Evolutionary conservation across 2,113 vertebrate species (phyloP).

Genomic region (Macaca nemestrina): DNA sequence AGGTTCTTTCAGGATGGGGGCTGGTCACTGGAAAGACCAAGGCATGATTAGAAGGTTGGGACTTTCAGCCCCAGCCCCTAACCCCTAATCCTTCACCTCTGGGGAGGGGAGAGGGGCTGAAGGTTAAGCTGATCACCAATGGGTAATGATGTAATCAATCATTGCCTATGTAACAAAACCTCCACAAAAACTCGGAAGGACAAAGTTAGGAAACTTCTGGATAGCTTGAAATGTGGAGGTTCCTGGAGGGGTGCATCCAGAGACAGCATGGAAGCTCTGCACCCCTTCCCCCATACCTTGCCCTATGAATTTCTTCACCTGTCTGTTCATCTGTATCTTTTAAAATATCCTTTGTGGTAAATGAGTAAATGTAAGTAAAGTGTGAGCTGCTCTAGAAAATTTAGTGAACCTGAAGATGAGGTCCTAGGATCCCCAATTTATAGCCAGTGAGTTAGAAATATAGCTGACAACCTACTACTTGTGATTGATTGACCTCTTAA

Average conservation of each 20-base stretch:
- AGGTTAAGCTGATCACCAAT: neutral
- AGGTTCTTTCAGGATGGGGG: neutral
- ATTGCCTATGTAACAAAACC: neutral
- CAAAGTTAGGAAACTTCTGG: neutral
- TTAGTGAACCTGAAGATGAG: neutral
- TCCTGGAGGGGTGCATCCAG: neutral
- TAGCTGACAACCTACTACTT: neutral
- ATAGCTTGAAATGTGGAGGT: neutral
- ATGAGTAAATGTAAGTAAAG: neutral
- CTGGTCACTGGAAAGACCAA: neutral
- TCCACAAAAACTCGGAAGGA: neutral
- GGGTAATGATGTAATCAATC: neutral
- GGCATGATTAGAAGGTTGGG: neutral
- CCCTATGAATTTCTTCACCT: neutral
- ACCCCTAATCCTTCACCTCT: neutral
- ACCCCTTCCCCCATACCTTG: neutral
- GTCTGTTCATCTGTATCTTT: neutral
- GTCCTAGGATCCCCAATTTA: neutral
- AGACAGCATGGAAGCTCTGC: neutral
- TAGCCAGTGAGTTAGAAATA: neutral
- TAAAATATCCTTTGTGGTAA: neutral
- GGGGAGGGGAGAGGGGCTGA: neutral
- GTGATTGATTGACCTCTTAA: neutral
- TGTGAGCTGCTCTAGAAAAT: neutral
- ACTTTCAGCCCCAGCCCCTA: neutral